Conservation (phyloP, 1,140 invertebrate species). For the Leguminivora glycinivorella region DNA sequence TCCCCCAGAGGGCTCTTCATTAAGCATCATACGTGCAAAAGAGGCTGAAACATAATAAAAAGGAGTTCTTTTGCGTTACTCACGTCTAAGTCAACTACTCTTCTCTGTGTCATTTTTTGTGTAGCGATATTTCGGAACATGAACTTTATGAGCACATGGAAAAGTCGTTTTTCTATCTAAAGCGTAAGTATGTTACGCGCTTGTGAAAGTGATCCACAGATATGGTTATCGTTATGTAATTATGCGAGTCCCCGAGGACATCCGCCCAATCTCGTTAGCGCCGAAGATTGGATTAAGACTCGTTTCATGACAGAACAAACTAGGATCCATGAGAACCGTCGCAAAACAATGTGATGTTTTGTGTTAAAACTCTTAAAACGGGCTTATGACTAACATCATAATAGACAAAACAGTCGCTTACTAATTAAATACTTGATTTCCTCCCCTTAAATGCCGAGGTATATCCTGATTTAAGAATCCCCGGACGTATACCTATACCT, state of each 20-base stretch:
- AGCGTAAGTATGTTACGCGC: background rate
- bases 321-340: background rate
- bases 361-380: background rate
- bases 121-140: background rate
- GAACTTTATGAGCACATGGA: background rate
- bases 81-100: background rate
- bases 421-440: no score
- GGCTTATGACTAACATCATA: no score
- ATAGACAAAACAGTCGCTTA: no score
- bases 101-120: background rate
- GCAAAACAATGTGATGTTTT: background rate
- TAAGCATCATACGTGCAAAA: conserved; percentile 27
- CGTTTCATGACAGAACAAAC: conserved; percentile 12
- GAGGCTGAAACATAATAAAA: conserved; percentile 21
- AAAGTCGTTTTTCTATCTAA: background rate
- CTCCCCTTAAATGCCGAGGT: no score
- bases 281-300: conserved; percentile 16
- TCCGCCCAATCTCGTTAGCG: conserved; percentile 4
- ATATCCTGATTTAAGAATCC: background rate
- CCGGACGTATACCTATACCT: background rate
- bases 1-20: conserved; percentile 24
- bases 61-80: conserved; percentile 22
- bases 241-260: conserved; percentile 24
- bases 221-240: conserved; percentile 29
- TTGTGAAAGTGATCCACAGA: background rate